phyloP scores from a whole-genome alignment of 37 sponge, comb jelly and placozoan genomes.

The Hexactinellida sp. region DNA sequence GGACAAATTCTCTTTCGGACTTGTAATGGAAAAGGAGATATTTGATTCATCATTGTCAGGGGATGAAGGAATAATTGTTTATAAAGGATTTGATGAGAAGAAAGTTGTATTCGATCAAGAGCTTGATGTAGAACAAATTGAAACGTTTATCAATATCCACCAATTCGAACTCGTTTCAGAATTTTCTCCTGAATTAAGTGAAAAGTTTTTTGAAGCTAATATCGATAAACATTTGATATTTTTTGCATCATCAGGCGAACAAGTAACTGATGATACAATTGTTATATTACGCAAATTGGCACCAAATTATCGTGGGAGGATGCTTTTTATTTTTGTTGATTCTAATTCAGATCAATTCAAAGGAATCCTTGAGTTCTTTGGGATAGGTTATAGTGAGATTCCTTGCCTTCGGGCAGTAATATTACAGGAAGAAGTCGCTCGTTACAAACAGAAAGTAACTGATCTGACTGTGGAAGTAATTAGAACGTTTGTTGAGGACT shows the following conservation, averaged over 20 bases:
- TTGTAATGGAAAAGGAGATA: not conserved
- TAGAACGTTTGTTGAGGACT: constrained; percentile 36
- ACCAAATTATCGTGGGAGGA: constrained; percentile 51
- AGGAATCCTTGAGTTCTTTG: constrained; percentile 72
- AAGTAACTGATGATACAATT: constrained; percentile 24
- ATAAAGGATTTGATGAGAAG: constrained; percentile 62
- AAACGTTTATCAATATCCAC: constrained; percentile 43
- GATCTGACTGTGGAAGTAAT: constrained; percentile 42
- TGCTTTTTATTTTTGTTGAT: constrained; percentile 74
- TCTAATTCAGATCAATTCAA: constrained; percentile 43
- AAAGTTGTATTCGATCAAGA: constrained; percentile 43
- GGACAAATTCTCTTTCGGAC: not conserved
- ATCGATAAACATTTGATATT: constrained; percentile 63
- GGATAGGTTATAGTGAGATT: constrained; percentile 25
- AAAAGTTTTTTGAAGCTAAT: constrained; percentile 75
- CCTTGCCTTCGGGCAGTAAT: not conserved
- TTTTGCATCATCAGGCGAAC: constrained; percentile 35
- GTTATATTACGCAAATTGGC: constrained; percentile 33
- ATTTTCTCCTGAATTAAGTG: constrained; percentile 71
- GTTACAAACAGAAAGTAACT: not conserved
- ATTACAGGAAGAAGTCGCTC: not conserved
- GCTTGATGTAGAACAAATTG: constrained; percentile 41
- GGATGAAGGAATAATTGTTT: not conserved
- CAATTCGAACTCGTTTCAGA: constrained; percentile 61
- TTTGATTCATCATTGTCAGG: not conserved